Evolutionary conservation across 53 echinoderm and acorn worm genomes (phyloP), one percentile per base, ranked within the genome.

Genomic region (Zoroaster sp.): DNA sequence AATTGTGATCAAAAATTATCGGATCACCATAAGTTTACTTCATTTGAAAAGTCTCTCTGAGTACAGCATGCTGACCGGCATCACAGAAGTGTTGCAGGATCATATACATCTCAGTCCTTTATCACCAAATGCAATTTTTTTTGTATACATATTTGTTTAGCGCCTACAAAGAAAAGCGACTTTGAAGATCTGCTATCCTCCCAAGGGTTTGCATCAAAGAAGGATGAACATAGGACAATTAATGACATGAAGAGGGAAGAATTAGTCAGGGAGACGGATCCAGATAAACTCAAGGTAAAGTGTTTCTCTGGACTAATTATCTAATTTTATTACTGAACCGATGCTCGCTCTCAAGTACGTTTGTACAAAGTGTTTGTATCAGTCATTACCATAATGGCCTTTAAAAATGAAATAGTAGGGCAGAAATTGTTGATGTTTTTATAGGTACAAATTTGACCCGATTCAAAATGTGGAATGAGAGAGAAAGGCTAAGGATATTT

Each of bases 181-280:
- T 99, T 99, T 80, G 94, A 91, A 72, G 91, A 99, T 38, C 83
- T 99, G 12, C 92, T 99, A 11, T 94, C 94, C 10, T 78, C 87
- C 6, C 94, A 95, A 67, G 93, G 93, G 4, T 93, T 93, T 32
- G 80, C 81, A 1, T 53, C 92, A 74, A 91, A 88, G 85, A 89
- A 88, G 47, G 79, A 94, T 18, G 76, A 88, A 10, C 82, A 74
- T 13, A 91, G 86, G 45, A 90, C 96, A 0, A 96, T 99, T 18
- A 96, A 99, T 15, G 93, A 93, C 37, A 89, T 99, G 90, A 93
- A 92, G 77, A 91, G 90, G 55, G 75, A 91, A 46, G 90, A 94
- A 8, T 13, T 99, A 46, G 93, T 92, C 44, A 89, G 90, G 40
- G 86, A 87, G 0, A 89, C 88, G 31, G 96, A 96, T 71, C 99